These are phyloP conservation scores for Elysia crispata DNA, from an alignment of 2,888 invertebrate genomes.

Conservation along the genomic window DNA sequence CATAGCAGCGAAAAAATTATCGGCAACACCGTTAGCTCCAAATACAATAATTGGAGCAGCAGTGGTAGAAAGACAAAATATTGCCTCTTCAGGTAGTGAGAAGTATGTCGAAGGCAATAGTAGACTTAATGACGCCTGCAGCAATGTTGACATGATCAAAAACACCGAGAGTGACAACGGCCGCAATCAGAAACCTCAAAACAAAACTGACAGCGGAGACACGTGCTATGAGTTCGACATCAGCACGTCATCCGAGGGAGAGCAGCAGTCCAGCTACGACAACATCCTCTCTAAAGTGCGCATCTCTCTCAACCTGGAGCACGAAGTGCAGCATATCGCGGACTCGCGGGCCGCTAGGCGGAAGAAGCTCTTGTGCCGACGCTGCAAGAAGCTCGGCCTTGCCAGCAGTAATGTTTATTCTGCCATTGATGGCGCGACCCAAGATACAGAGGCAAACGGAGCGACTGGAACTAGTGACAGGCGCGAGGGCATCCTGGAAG, in stretches of 20 bases:
- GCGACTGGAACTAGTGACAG: neutral
- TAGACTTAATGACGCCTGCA: too few species aligned
- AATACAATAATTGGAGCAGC: too few species aligned
- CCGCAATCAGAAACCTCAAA: neutral
- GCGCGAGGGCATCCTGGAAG: neutral
- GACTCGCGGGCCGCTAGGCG: neutral
- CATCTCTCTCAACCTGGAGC: conserved; percentile 50
- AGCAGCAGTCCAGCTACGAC: conserved; percentile 54
- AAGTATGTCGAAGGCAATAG: too few species aligned
- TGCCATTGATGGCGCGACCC: neutral
- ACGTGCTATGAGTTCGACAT: conserved; percentile 57
- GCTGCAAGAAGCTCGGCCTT: conserved; percentile 2
- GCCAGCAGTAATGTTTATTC: conserved; percentile 10
- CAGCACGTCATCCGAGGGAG: conserved; percentile 56
- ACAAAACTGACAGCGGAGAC: conserved; percentile 54
- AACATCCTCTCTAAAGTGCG: conserved; percentile 53
- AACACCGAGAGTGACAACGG: too few species aligned
- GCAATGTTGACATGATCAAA: too few species aligned
- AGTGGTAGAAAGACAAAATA: too few species aligned
- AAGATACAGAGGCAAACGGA: neutral
- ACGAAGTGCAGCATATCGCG: conserved; percentile 43
- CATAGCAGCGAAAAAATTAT: too few species aligned
- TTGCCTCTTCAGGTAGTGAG: too few species aligned
- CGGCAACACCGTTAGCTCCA: too few species aligned
- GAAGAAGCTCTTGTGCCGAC: conserved; percentile 33